Conservation (phyloP, 2,888 invertebrate species). For the Nomada lathburiana region DNA sequence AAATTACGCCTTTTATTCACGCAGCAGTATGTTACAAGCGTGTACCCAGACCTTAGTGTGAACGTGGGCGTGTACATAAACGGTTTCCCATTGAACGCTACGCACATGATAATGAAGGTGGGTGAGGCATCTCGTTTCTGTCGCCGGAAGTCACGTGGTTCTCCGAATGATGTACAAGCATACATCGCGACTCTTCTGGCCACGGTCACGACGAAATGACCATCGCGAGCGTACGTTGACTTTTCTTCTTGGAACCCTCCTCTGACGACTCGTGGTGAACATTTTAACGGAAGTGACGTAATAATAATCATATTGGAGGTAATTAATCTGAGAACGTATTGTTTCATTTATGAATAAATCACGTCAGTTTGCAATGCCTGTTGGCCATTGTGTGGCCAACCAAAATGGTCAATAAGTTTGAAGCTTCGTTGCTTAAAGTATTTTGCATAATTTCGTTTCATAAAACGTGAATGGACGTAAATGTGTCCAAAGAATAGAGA, state of each 20-base stretch:
- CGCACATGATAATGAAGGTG: conserved; percentile 74
- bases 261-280: background rate
- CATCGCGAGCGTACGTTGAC: background rate
- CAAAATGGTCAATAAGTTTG: no score
- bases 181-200: background rate
- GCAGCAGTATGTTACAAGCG: conserved; percentile 23
- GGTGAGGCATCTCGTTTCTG: conserved; percentile 62
- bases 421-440: no score
- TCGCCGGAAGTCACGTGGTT: conserved; percentile 18
- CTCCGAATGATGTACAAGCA: background rate
- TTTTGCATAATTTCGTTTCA: no score
- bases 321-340: no score
- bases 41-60: conserved; percentile 33
- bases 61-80: conserved; percentile 66
- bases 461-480: no score
- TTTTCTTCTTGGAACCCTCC: background rate
- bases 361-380: no score
- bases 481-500: no score
- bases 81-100: conserved; percentile 70
- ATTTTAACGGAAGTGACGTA: no score
- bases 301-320: no score
- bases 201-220: conserved; percentile 1
- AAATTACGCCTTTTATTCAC: conserved; percentile 57
- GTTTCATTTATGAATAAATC: no score
- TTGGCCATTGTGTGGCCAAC: no score